Percentiles rank a stretch among this genome's conserved stretches.
Conservation (phyloP, 2,113 vertebrate genomes). For the Cyanoliseus patagonus region DNA sequence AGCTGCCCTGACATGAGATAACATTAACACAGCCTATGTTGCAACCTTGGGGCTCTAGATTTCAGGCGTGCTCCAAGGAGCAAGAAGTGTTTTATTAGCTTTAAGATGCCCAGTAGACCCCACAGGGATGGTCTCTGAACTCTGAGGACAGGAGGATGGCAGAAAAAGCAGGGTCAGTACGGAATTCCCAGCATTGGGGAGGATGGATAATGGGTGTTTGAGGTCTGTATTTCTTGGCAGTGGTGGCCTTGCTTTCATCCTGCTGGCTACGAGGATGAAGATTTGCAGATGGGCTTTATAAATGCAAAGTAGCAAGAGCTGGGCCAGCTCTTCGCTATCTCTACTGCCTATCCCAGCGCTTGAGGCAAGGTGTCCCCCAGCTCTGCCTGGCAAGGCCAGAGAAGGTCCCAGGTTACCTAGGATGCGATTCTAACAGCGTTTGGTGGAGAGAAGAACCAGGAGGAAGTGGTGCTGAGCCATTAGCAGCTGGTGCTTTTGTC, state of each 20-base stretch:
- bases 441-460: neutral
- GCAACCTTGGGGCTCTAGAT: neutral
- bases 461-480: neutral
- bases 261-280: neutral
- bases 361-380: neutral
- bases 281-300: neutral
- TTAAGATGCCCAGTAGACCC: neutral
- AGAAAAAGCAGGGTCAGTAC: neutral
- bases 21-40: neutral
- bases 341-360: neutral
- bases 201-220: neutral
- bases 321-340: neutral
- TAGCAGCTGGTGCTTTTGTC: neutral
- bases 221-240: neutral
- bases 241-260: neutral
- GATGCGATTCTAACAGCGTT: neutral
- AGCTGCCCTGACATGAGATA: neutral
- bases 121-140: neutral
- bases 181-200: neutral
- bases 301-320: neutral
- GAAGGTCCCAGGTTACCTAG: neutral
- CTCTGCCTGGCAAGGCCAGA: neutral
- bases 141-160: accelerated
- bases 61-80: neutral
- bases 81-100: neutral